A percentile compares a stretch with the other conserved stretches of the same genome.
These are phyloP conservation scores for Natrix natrix DNA, from an alignment of 2,797 vertebrate genomes.

Conservation along the genomic window DNA sequence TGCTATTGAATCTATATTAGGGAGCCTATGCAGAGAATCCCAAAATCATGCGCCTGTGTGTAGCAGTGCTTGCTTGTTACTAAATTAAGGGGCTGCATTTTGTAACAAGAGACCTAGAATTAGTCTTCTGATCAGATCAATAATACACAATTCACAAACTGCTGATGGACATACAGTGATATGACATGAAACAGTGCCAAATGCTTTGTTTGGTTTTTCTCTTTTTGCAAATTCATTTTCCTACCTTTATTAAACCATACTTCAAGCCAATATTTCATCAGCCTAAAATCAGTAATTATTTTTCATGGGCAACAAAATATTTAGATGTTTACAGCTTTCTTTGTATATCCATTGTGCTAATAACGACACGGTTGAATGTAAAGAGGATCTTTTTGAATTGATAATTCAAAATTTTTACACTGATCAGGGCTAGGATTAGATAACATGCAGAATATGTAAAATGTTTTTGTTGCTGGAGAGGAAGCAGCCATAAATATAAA, in stretches of 20 bases:
- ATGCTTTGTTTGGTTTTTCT: background rate
- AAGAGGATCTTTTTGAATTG: background rate
- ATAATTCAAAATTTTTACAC: background rate
- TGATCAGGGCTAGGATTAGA: background rate
- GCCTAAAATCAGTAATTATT: background rate
- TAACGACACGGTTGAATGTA: background rate
- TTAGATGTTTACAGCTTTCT: background rate
- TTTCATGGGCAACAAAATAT: background rate
- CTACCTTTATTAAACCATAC: background rate
- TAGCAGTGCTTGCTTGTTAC: constrained; percentile 12
- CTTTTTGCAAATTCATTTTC: background rate
- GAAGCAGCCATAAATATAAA: background rate
- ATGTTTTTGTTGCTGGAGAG: background rate
- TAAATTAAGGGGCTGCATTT: background rate
- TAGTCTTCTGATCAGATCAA: constrained; percentile 5
- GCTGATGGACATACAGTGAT: background rate
- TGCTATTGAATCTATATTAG: constrained; percentile 66
- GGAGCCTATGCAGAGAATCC: background rate
- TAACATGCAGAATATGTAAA: background rate
- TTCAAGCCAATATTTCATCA: constrained; percentile 3
- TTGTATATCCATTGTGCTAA: background rate
- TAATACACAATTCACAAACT: background rate
- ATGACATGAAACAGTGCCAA: background rate
- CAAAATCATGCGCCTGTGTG: background rate
- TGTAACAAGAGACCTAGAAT: background rate